Conservation (phyloP, 2,797 vertebrate genomes). For the Chloroceryle amazona region DNA sequence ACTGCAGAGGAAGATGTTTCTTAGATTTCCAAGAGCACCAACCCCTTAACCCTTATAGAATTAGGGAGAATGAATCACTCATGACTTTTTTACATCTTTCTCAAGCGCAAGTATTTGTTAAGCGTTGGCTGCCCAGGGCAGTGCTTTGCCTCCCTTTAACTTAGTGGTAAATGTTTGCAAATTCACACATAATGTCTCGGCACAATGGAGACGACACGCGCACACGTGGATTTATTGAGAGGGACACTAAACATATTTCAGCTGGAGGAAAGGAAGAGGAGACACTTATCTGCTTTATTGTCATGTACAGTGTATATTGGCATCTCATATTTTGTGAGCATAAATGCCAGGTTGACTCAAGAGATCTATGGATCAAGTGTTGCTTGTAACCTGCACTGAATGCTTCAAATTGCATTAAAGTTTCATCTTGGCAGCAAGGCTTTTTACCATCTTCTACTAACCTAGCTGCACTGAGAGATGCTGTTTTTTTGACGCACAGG, state of each 20-base stretch:
- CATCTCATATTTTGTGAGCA: slow-evolving; percentile 61
- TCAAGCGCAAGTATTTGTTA: neutral
- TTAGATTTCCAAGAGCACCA: slow-evolving; percentile 18
- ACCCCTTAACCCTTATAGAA: slow-evolving; percentile 64
- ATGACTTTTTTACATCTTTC: slow-evolving; percentile 50
- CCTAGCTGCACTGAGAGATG: neutral
- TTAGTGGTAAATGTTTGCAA: slow-evolving; percentile 62
- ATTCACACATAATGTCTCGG: neutral
- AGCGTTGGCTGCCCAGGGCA: slow-evolving; percentile 15
- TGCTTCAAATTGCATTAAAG: neutral
- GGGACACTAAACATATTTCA: slow-evolving; percentile 65
- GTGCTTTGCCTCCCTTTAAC: slow-evolving; percentile 31
- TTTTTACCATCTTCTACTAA: slow-evolving; percentile 13
- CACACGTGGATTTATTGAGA: slow-evolving; percentile 45
- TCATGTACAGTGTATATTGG: neutral
- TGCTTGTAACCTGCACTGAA: neutral
- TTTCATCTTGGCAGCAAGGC: neutral
- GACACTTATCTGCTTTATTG: slow-evolving; percentile 53
- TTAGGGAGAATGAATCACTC: slow-evolving; percentile 64
- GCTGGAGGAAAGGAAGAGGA: slow-evolving; percentile 43
- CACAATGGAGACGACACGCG: neutral
- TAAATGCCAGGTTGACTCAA: slow-evolving; percentile 61
- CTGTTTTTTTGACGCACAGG: neutral
- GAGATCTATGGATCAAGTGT: slow-evolving; percentile 52
- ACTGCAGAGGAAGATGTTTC: slow-evolving; percentile 13